Percentiles rank a stretch among this genome's conserved stretches.
Evolutionary conservation across 2,113 vertebrate species (phyloP).

Genomic region (Pandion haliaetus): DNA sequence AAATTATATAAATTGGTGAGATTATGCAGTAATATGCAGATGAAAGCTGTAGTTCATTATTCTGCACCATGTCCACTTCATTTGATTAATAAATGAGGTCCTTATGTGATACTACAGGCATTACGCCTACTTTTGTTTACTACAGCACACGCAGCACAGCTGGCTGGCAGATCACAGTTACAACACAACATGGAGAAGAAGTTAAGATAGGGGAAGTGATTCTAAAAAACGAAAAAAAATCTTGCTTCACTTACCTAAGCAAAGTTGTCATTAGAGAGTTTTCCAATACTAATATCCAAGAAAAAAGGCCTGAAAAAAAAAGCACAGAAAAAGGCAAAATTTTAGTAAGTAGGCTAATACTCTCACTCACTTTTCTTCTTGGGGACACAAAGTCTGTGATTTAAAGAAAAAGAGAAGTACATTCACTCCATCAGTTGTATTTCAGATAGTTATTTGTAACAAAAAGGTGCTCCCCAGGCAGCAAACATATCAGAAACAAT

Average conservation of each 20-base stretch:
- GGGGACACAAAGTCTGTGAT: not conserved
- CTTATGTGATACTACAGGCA: not conserved
- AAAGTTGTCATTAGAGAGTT: slow-evolving; percentile 21
- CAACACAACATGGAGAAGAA: not conserved
- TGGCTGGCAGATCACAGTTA: slow-evolving; percentile 2
- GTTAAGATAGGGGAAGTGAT: slow-evolving; percentile 23
- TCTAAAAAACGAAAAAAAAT: not conserved
- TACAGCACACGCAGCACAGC: slow-evolving; percentile 33
- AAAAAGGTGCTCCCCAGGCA: not conserved
- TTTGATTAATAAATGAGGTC: slow-evolving; percentile 22
- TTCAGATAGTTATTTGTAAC: not conserved
- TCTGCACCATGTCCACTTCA: not conserved
- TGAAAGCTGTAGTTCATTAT: slow-evolving; percentile 5
- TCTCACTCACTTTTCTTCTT: not conserved
- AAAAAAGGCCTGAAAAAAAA: not conserved
- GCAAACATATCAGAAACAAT: not conserved
- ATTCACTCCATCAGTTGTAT: not conserved
- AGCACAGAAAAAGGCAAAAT: not conserved
- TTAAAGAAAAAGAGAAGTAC: not conserved
- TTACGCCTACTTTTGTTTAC: slow-evolving; percentile 29
- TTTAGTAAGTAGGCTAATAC: not conserved
- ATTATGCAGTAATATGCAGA: not conserved
- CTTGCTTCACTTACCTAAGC: slow-evolving; percentile 58
- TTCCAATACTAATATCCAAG: slow-evolving; percentile 49
- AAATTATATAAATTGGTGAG: not conserved